Percentiles rank a stretch among this genome's conserved stretches.
Conservation (phyloP, 2,797 vertebrate genomes). For the Catostomus latipinnis region DNA sequence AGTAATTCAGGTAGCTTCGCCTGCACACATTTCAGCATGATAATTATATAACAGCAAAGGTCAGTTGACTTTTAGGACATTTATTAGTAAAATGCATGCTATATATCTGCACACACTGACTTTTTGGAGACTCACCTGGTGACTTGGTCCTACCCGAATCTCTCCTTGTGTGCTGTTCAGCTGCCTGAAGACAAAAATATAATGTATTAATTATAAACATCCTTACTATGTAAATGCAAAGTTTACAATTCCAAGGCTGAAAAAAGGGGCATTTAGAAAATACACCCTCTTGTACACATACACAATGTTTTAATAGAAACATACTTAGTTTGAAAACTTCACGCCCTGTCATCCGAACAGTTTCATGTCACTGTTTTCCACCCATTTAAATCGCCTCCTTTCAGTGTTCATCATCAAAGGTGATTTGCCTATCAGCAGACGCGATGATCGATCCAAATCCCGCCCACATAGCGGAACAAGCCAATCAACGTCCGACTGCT, state of each 20-base stretch:
- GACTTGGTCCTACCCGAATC: slow-evolving; percentile 97
- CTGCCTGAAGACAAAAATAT: slow-evolving; percentile 81
- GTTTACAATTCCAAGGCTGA: not conserved
- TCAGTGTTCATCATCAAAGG: slow-evolving; percentile 54
- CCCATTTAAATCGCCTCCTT: slow-evolving; percentile 56
- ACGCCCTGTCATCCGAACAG: slow-evolving; percentile 21
- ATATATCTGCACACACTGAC: not conserved
- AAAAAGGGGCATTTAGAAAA: not conserved
- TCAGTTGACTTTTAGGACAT: not conserved
- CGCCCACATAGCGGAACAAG: slow-evolving; percentile 77
- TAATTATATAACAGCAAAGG: not conserved
- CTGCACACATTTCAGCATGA: slow-evolving; percentile 70
- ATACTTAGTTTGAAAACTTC: slow-evolving; percentile 40
- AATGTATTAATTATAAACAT: slow-evolving; percentile 8
- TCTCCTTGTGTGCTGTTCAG: slow-evolving; percentile 98
- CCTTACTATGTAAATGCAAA: not conserved
- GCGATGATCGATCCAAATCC: slow-evolving; percentile 66
- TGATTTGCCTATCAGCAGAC: slow-evolving; percentile 53
- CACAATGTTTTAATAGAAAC: not conserved
- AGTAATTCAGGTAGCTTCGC: slow-evolving; percentile 97
- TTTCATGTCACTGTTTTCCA: slow-evolving; percentile 52
- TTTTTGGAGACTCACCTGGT: slow-evolving; percentile 83
- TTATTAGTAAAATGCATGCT: not conserved
- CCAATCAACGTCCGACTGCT: slow-evolving; percentile 80
- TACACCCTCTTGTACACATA: not conserved